Conservation (phyloP, 2,797 vertebrate species). For the Aeoliscus strigatus region DNA sequence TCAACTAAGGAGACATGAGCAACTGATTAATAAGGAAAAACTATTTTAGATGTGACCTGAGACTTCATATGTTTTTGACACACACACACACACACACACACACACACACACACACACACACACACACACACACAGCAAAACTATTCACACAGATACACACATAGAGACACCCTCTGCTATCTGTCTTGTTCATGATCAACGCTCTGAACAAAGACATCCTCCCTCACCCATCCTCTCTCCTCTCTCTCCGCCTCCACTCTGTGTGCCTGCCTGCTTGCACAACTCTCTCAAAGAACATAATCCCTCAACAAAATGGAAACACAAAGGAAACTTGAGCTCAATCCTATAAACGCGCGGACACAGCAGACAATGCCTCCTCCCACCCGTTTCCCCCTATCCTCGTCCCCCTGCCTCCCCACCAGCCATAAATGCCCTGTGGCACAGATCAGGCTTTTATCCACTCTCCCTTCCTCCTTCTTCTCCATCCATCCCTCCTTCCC, state of each 20-base stretch:
- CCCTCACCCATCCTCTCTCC: conserved; percentile 48
- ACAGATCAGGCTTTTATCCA: conserved; percentile 75
- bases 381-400: conserved; percentile 53
- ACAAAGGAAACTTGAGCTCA: conserved; percentile 84
- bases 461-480: conserved; percentile 33
- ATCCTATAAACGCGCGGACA: conserved; percentile 79
- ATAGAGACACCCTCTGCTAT: conserved; percentile 64
- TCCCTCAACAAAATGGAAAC: conserved; percentile 80
- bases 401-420: conserved; percentile 61
- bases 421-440: conserved; percentile 75
- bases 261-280: conserved; percentile 71
- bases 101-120: conserved; percentile 23
- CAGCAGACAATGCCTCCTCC: conserved; percentile 74
- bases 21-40: conserved; percentile 32
- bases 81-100: conserved; percentile 22
- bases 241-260: conserved; percentile 68
- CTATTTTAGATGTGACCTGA: conserved; percentile 16
- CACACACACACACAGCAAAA: conserved; percentile 27
- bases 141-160: too few species aligned
- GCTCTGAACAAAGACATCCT: conserved; percentile 73
- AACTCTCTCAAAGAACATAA: conserved; percentile 83
- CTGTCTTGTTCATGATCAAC: conserved; percentile 74
- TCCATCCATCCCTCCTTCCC: conserved; percentile 38
- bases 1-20: too few species aligned
- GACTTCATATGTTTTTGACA: too few species aligned